Percentiles rank a stretch among this genome's conserved stretches.
phyloP scores from a whole-genome alignment of 2,797 vertebrate genomes.

The Phrynocephalus forsythii region DNA sequence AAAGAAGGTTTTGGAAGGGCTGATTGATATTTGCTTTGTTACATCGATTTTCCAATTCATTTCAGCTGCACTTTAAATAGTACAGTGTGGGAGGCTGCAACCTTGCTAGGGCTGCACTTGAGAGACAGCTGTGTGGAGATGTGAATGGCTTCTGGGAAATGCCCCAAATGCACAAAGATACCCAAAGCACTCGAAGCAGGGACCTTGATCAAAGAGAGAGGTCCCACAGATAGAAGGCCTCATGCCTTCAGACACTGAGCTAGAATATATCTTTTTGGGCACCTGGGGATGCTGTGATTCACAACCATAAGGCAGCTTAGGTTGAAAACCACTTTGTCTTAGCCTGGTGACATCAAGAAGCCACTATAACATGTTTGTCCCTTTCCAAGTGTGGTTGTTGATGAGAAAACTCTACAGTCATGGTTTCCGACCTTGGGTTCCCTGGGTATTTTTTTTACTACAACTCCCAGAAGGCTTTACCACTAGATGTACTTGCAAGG shows the following conservation, averaged over 20 bases:
- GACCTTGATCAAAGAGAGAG: background rate
- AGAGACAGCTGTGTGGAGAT: background rate
- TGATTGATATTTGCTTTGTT: constrained; percentile 25
- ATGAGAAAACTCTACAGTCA: background rate
- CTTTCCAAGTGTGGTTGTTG: background rate
- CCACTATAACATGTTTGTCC: background rate
- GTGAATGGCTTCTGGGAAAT: background rate
- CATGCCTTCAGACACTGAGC: background rate
- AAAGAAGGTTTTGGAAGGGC: constrained; percentile 10
- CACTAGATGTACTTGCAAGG: background rate
- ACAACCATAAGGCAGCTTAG: background rate
- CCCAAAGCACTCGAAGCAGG: background rate
- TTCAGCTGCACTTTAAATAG: constrained; percentile 32
- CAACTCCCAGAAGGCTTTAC: background rate
- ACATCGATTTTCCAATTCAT: constrained; percentile 29
- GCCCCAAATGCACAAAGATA: background rate
- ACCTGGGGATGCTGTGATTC: background rate
- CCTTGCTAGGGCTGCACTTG: constrained; percentile 11
- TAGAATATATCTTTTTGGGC: background rate
- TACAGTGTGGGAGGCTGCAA: constrained; percentile 5
- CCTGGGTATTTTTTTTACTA: background rate
- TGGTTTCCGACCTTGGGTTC: background rate
- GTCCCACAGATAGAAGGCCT: background rate
- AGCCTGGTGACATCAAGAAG: background rate
- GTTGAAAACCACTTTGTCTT: background rate